Conservation (phyloP, 1,140 invertebrate genomes). For the Caenorhabditis remanei region DNA sequence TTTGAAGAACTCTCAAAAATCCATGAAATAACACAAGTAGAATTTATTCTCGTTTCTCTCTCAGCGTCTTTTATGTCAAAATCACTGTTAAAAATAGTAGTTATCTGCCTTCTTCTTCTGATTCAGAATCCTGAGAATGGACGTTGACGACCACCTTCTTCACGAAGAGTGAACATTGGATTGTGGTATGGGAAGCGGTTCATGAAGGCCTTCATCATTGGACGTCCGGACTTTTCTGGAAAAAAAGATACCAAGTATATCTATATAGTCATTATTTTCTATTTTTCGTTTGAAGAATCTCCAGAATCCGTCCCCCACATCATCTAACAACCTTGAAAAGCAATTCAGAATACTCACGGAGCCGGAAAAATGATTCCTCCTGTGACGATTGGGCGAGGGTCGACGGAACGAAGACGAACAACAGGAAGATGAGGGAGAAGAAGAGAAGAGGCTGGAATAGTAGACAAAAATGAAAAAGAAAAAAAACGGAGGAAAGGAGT, state of each 20-base stretch:
- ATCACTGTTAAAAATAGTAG: background rate
- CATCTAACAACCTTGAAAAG: background rate
- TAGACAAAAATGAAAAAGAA: background rate
- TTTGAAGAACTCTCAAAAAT: too few species aligned
- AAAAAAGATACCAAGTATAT: background rate
- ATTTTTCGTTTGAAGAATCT: background rate
- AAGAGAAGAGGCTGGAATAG: slow-evolving; percentile 14
- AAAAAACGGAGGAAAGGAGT: background rate
- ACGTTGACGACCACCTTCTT: slow-evolving; percentile 36
- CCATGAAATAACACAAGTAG: background rate
- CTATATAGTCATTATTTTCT: background rate
- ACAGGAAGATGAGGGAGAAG: slow-evolving; percentile 8
- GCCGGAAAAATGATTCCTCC: slow-evolving; percentile 48
- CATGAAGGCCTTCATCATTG: slow-evolving; percentile 48
- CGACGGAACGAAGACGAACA: slow-evolving; percentile 23
- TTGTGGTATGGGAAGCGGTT: slow-evolving; percentile 47
- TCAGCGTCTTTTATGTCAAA: background rate
- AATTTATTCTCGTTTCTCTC: slow-evolving; percentile 32
- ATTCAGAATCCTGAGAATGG: slow-evolving; percentile 31
- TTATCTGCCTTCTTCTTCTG: background rate
- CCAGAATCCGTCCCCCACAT: background rate
- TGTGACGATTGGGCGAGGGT: slow-evolving; percentile 28
- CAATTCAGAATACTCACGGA: slow-evolving; percentile 32
- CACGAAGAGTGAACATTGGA: slow-evolving; percentile 43
- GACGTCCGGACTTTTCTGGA: slow-evolving; percentile 36